These are phyloP conservation scores for Hirtodrosophila histrioides DNA, from an alignment of 2,888 invertebrate genomes.

Conservation along the genomic window DNA sequence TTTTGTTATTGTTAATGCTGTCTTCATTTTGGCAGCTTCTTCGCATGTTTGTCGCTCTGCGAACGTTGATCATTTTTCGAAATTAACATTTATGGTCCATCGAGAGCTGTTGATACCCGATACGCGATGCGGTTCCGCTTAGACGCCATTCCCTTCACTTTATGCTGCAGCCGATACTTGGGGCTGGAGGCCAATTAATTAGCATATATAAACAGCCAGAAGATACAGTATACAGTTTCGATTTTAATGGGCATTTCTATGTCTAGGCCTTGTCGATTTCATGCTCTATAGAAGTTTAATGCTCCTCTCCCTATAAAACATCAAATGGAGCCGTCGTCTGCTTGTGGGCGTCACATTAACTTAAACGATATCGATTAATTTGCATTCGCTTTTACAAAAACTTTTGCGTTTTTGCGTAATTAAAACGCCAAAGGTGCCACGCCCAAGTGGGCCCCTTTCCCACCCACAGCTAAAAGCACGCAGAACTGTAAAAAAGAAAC, in stretches of 20 bases:
- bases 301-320: constrained; percentile 26
- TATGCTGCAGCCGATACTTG: constrained; percentile 10
- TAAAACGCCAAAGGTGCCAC: constrained; percentile 79
- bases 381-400: constrained; percentile 63
- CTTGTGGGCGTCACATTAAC: constrained; percentile 56
- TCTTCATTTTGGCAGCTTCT: constrained; percentile 37
- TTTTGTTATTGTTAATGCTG: constrained; percentile 13
- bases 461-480: constrained; percentile 52
- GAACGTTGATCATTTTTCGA: constrained; percentile 59
- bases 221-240: constrained; percentile 32
- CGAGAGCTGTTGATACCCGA: constrained; percentile 28
- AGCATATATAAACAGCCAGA: constrained; percentile 67
- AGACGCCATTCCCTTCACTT: constrained; percentile 73
- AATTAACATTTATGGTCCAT: constrained; percentile 68
- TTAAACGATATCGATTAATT: constrained; percentile 77
- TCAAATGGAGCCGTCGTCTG: constrained; percentile 40
- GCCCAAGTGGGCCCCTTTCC: constrained; percentile 38
- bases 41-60: constrained; percentile 21
- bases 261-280: constrained; percentile 23
- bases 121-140: constrained; percentile 46
- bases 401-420: constrained; percentile 68
- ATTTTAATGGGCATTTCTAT: constrained; percentile 32
- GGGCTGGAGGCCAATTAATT: constrained; percentile 63
- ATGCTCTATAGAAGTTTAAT: constrained; percentile 29
- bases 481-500: constrained; percentile 37